Conservation (phyloP, 2,888 invertebrate species). For the Amphipoea oculea region DNA sequence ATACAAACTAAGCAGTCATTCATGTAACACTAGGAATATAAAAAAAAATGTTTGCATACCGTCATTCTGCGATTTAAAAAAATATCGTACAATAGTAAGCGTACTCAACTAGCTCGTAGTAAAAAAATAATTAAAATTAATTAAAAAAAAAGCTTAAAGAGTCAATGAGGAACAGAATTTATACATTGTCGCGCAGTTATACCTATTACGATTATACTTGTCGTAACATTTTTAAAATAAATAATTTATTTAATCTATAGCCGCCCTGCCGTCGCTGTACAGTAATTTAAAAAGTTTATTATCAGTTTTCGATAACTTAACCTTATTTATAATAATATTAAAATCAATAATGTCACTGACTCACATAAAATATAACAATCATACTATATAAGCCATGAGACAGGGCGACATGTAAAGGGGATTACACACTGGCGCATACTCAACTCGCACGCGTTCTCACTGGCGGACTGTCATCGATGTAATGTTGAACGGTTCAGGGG, state of each 20-base stretch:
- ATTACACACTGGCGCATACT: slow-evolving; percentile 32
- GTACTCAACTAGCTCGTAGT: slow-evolving; percentile 86
- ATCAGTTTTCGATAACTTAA: slow-evolving; percentile 51
- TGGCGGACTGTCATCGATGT: slow-evolving; percentile 26
- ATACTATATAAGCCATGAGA: slow-evolving; percentile 22
- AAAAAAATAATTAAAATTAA: slow-evolving; percentile 81
- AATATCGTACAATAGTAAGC: slow-evolving; percentile 88
- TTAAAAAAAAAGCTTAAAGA: slow-evolving; percentile 73
- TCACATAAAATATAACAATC: slow-evolving; percentile 32
- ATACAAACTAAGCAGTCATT: slow-evolving; percentile 90
- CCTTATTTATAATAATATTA: slow-evolving; percentile 43
- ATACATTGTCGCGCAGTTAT: slow-evolving; percentile 73
- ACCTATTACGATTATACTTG: slow-evolving; percentile 64
- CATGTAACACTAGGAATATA: slow-evolving; percentile 86
- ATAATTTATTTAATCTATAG: slow-evolving; percentile 75
- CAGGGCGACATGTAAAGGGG: slow-evolving; percentile 54
- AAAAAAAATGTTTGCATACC: slow-evolving; percentile 79
- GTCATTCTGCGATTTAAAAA: slow-evolving; percentile 77
- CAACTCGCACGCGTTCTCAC: slow-evolving; percentile 24
- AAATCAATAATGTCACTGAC: slow-evolving; percentile 38
- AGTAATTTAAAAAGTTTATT: slow-evolving; percentile 50
- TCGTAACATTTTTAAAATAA: slow-evolving; percentile 72
- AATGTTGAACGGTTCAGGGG: background rate
- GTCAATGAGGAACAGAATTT: slow-evolving; percentile 83
- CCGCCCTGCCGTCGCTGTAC: slow-evolving; percentile 63